Percentiles rank a stretch among this genome's conserved stretches.
These are phyloP conservation scores for Nixonia krombeini DNA, from an alignment of 1,140 invertebrate species.

Conservation along the genomic window DNA sequence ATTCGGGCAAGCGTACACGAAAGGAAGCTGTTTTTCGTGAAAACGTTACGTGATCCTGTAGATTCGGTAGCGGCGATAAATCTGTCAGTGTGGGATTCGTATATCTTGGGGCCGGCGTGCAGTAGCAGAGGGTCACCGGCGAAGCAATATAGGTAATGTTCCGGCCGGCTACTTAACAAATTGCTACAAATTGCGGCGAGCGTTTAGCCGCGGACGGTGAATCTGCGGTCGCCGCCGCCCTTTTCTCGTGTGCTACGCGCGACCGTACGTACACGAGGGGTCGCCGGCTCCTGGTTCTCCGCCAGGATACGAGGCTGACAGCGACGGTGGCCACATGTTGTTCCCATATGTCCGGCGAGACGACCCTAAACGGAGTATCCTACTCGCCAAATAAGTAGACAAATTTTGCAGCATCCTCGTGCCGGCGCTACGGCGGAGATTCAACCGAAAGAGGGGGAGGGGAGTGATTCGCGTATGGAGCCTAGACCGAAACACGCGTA, in stretches of 20 bases:
- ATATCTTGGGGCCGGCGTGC: constrained; percentile 58
- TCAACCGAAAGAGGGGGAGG: constrained; percentile 37
- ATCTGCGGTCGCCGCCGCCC: constrained; percentile 42
- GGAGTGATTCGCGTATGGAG: constrained; percentile 35
- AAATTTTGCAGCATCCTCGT: constrained; percentile 39
- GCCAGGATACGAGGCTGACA: constrained; percentile 33
- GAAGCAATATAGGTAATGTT: constrained; percentile 71
- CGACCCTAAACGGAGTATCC: constrained; percentile 38
- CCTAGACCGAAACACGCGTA: constrained; percentile 21
- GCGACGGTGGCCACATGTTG: constrained; percentile 49
- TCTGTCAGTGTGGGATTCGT: constrained; percentile 55
- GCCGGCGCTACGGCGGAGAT: constrained; percentile 22
- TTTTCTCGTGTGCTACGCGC: constrained; percentile 37
- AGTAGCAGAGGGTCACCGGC: constrained; percentile 37
- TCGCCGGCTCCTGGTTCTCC: constrained; percentile 39
- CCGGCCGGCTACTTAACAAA: constrained; percentile 72
- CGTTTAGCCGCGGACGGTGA: constrained; percentile 61
- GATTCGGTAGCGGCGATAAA: constrained; percentile 57
- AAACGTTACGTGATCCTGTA: constrained; percentile 16
- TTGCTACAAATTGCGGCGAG: constrained; percentile 71
- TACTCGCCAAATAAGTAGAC: constrained; percentile 44
- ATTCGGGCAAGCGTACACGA: too few relatives aligned
- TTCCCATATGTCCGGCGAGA: constrained; percentile 50
- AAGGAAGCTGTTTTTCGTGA: constrained; percentile 16
- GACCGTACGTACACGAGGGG: constrained; percentile 26